These are phyloP conservation scores for Sparidentex hasta DNA, from an alignment of 2,797 vertebrate genomes.

Conservation along the genomic window DNA sequence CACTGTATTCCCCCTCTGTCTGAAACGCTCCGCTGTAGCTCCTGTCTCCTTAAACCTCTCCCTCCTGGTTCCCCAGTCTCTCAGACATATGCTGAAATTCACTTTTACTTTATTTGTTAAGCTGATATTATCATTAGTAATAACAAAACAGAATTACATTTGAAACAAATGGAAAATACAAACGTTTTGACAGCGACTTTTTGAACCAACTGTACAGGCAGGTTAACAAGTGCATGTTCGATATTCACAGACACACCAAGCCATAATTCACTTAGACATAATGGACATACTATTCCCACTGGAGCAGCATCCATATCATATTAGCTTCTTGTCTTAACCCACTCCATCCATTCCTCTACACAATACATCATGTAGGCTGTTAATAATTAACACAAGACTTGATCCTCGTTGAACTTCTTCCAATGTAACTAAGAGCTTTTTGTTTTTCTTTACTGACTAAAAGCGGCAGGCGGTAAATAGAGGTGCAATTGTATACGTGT, in stretches of 20 bases:
- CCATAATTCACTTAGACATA: conserved; percentile 40
- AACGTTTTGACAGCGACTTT: too few species aligned
- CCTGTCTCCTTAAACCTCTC: too few species aligned
- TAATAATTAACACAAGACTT: conserved; percentile 34
- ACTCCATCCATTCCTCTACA: not conserved
- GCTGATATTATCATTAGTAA: too few species aligned
- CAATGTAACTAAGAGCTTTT: conserved; percentile 19
- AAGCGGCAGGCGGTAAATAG: conserved; percentile 51
- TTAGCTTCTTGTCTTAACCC: conserved; percentile 27
- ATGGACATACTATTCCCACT: conserved; percentile 39
- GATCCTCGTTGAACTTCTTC: conserved; percentile 19
- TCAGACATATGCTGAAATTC: too few species aligned
- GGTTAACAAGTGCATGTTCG: not conserved
- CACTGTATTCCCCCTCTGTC: too few species aligned
- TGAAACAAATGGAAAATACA: too few species aligned
- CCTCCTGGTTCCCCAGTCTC: too few species aligned
- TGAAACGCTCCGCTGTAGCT: too few species aligned
- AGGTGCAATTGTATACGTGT: conserved; percentile 50
- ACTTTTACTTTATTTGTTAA: too few species aligned
- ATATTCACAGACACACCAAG: not conserved
- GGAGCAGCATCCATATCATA: conserved; percentile 35
- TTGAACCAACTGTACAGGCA: not conserved
- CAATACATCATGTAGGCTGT: conserved; percentile 1
- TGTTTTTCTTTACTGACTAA: conserved; percentile 46
- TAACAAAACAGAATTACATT: too few species aligned